Base-by-base conservation (phyloP, 1,140 invertebrate species). In the Archivesica marissinica region DNA sequence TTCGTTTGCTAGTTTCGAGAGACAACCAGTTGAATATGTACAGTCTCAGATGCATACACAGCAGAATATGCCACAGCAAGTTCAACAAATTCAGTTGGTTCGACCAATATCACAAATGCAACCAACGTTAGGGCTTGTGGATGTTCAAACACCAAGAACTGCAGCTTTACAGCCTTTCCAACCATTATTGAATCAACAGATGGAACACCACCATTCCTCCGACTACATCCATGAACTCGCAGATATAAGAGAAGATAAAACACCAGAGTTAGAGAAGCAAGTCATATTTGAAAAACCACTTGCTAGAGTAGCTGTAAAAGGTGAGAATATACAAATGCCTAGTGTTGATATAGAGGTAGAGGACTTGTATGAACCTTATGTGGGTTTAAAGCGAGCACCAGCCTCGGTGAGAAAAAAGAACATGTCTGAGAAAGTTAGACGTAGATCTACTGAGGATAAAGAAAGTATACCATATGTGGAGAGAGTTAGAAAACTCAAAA, bases 71-170 rank as follows among this genome's bases (percentile, higher is more conserved):
- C 41, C 33, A 17, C 39, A 76, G 44, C 54, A 41, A 38, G 41
- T 50, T 28, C 68, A 72, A 30, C 68, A 72, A 50, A 44, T 72
- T 47, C 68, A 72, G 41, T 33, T 47, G 20, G 68, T 72, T 72
- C 68, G 44, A 17, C 68, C 68, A 72, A 44, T 72, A n/a, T 44
- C 50, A 15, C 39, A 72, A 20, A 47, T 72, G 39, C 68, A 47
- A 20, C 68, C 68, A 11, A 25, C 6, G 15, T 25, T 72, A 30
- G 68, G 50, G n/a, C 50, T 30, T 50, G 44, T 72, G 28, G 68
- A 72, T 30, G 17, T 47, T 47, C 41, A 23, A 33, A 0, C 39
- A 47, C 41, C 13, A 44, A 50, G 39, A 15, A 23, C 68, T 38
- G 35, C 39, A 3, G 15, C 35, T 23, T 33, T 25, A 44, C 39